These are phyloP conservation scores for Maniola hyperantus DNA, from an alignment of 2,888 invertebrate genomes.

Conservation along the genomic window DNA sequence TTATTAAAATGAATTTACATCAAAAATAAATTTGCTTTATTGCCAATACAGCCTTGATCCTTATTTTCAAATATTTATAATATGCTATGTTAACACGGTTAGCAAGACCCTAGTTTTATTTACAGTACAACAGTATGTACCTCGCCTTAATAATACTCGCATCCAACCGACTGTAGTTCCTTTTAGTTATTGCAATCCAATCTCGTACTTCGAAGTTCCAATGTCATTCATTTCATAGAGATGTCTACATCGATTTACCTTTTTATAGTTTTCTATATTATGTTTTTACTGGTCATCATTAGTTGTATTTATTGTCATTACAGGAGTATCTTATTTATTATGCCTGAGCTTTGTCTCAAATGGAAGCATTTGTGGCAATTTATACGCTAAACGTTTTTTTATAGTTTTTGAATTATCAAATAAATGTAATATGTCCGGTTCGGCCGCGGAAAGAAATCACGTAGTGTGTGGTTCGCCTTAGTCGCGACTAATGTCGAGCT, in stretches of 20 bases:
- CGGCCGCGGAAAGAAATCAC: slow-evolving; percentile 7
- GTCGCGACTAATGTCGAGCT: slow-evolving; percentile 26
- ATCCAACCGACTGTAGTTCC: slow-evolving; percentile 1
- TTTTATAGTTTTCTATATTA: slow-evolving; percentile 54
- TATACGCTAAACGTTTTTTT: slow-evolving; percentile 20
- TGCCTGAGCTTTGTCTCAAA: slow-evolving; percentile 37
- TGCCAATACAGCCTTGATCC: too few relatives aligned
- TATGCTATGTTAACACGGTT: too few relatives aligned
- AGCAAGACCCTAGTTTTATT: too few relatives aligned
- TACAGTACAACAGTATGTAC: too few relatives aligned
- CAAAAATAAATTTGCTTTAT: too few relatives aligned
- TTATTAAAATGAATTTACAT: too few relatives aligned
- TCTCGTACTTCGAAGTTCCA: slow-evolving; percentile 50
- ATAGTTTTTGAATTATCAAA: slow-evolving; percentile 14
- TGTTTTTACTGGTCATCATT: slow-evolving; percentile 58
- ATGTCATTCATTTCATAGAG: slow-evolving; percentile 58
- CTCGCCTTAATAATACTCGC: background rate
- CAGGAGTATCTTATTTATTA: slow-evolving; percentile 55
- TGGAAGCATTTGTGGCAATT: slow-evolving; percentile 28
- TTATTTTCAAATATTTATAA: too few relatives aligned
- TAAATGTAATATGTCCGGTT: slow-evolving; percentile 20
- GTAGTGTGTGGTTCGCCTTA: slow-evolving; percentile 30
- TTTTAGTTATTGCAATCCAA: slow-evolving; percentile 45
- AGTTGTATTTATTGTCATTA: slow-evolving; percentile 51
- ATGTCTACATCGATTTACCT: slow-evolving; percentile 64